Percentiles rank a stretch among this genome's conserved stretches.
phyloP scores from a whole-genome alignment of 2,888 invertebrate species.

The Metacarcinus magister region DNA sequence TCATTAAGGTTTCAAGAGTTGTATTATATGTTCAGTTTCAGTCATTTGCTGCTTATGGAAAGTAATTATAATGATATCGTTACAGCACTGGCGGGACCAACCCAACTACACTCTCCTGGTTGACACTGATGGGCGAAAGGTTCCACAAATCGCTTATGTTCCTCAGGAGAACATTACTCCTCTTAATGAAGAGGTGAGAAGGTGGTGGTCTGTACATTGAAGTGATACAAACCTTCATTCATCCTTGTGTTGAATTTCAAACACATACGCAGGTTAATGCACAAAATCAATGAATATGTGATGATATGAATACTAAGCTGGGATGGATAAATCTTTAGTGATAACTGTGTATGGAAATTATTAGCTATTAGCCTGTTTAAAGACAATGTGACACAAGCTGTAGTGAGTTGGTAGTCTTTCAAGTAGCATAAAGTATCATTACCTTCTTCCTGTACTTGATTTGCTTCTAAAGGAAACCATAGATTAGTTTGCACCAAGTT shows the following conservation, averaged over 20 bases:
- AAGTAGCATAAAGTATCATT: not conserved
- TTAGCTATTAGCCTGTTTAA: not conserved
- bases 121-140: conserved; percentile 85
- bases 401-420: not conserved
- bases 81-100: conserved; percentile 84
- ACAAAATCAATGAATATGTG: not conserved
- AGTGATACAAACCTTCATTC: not conserved
- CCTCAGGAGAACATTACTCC: conserved; percentile 84
- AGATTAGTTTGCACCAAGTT: not conserved
- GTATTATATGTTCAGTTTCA: not conserved
- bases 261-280: not conserved
- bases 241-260: not conserved
- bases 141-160: conserved; percentile 86
- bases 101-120: conserved; percentile 87
- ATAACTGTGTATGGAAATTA: not conserved
- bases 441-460: not conserved
- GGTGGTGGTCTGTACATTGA: conserved; percentile 68
- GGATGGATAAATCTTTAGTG: not conserved
- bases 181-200: conserved; percentile 74
- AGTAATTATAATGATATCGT: not conserved
- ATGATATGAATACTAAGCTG: not conserved
- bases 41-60: not conserved
- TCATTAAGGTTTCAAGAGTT: not conserved
- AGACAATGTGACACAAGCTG: not conserved
- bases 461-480: not conserved